Base-by-base conservation (phyloP, 2,113 vertebrate genomes). In the Perccottus glenii region DNA sequence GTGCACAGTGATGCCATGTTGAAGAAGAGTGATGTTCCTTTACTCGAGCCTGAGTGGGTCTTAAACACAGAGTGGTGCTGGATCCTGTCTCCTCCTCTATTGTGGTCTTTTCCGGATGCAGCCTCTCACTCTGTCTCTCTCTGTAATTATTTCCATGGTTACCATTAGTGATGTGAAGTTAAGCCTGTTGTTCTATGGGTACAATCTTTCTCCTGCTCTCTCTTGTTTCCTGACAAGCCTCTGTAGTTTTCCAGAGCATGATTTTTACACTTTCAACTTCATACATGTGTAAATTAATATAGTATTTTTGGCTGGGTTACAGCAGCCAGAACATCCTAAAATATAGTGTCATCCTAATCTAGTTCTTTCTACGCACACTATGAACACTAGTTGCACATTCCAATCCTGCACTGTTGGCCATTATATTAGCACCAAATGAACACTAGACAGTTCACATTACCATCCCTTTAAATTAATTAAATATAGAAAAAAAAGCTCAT, bases 61-160 rank as follows among this genome's bases (percentile, higher is more conserved):
- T 27, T 27, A 27, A 27, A 27, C 19, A 27, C 19, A 2, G 19
- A 27, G 19, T 27, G 19, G 19, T 27, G 19, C 19, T 27, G 19
- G 19, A 66, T 73, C 59, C 66, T 65, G 51, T 50, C 43, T 62
- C 43, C 9, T 72, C 74, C 61, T 57, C 67, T 27, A 14, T 59
- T 69, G 55, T 66, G 57, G 52, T 64, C 60, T 15, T 35, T 52
- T 76, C 63, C 67, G 48, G 62, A 61, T 46, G 56, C 45, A 19
- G 15, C 60, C 48, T 62, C 59, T 32, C 63, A 73, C 70, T 78
- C 67, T 80, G 43, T 71, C 60, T 89, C 86, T 87, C 90, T 88
- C 86, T 91, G 81, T 92, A 92, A 93, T 92, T 91, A 93, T 93
- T 92, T 91, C 93, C 91, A 93, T 93, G 91, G 93, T 93, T 91